phyloP scores from a whole-genome alignment of 1,140 invertebrate genomes.

The Orchestia grillus region DNA sequence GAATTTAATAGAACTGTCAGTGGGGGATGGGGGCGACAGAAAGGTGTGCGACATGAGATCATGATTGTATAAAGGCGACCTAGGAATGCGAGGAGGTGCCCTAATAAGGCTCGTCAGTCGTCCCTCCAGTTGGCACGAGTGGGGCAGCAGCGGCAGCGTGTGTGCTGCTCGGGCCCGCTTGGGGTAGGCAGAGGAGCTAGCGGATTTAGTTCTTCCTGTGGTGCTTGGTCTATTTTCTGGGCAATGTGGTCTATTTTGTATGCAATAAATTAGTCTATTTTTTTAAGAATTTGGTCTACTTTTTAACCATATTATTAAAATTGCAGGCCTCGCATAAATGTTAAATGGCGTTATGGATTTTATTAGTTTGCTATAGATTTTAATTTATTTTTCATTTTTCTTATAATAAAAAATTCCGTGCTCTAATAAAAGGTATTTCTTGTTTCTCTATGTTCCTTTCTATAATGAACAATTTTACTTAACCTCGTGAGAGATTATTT shows the following conservation, averaged over 20 bases:
- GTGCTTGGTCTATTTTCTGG: no score
- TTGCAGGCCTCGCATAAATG: no score
- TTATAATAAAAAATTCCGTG: not conserved
- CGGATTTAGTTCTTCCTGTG: not conserved
- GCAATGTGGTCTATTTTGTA: no score
- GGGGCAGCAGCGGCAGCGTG: no score
- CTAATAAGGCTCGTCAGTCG: not conserved
- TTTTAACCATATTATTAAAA: no score
- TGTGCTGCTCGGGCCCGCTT: no score
- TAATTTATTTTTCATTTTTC: no score
- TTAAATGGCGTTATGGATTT: no score
- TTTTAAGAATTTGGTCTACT: no score
- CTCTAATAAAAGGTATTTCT: not conserved
- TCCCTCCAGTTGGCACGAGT: not conserved
- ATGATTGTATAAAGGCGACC: conserved; percentile 6
- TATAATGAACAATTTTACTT: not conserved
- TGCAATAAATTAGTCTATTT: no score
- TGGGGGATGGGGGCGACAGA: not conserved
- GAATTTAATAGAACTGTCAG: not conserved
- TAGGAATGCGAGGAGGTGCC: conserved; percentile 1
- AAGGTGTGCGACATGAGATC: not conserved
- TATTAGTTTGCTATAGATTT: no score
- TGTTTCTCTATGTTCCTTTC: not conserved
- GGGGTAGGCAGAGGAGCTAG: no score
- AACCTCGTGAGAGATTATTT: not conserved